Conservation (phyloP, 1,140 invertebrate species). For the Panonychus citri region DNA sequence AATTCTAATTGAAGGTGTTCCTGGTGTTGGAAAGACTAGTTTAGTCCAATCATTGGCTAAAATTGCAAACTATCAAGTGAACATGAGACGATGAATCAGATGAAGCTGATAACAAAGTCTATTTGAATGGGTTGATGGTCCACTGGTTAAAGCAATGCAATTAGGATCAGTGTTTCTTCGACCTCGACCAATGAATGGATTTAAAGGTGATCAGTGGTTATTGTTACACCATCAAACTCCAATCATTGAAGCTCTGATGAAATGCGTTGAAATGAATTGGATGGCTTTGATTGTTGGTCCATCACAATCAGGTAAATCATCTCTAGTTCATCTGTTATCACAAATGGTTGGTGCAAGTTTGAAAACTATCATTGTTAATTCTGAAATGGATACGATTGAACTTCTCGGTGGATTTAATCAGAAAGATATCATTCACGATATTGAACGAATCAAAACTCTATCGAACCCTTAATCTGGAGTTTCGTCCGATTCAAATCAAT, state of each 20-base stretch:
- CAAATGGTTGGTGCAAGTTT: slow-evolving; percentile 45
- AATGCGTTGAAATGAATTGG: slow-evolving; percentile 73
- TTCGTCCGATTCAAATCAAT: background rate
- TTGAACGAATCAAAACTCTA: slow-evolving; percentile 3
- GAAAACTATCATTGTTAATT: slow-evolving; percentile 56
- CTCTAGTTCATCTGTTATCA: slow-evolving; percentile 48
- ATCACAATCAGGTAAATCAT: slow-evolving; percentile 55
- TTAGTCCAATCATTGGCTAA: slow-evolving; percentile 73
- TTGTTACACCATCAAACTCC: slow-evolving; percentile 36
- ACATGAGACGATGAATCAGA: slow-evolving; percentile 85
- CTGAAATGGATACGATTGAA: slow-evolving; percentile 82
- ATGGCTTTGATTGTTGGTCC: slow-evolving; percentile 60
- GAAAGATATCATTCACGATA: slow-evolving; percentile 31
- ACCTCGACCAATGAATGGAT: slow-evolving; percentile 5
- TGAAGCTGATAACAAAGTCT: slow-evolving; percentile 33
- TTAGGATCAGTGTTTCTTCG: too few species aligned
- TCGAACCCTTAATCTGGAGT: background rate
- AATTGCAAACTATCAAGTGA: slow-evolving; percentile 48
- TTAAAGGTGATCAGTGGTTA: slow-evolving; percentile 27
- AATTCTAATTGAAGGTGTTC: slow-evolving; percentile 84
- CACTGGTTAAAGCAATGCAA: slow-evolving; percentile 82
- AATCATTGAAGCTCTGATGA: slow-evolving; percentile 43
- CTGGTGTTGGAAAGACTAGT: slow-evolving; percentile 93
- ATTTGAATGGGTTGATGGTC: slow-evolving; percentile 90
- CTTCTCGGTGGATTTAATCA: slow-evolving; percentile 89